Percentiles rank a stretch among this genome's conserved stretches.
phyloP scores from a whole-genome alignment of 2,888 invertebrate genomes.

The Lasioglossum pauxillum region DNA sequence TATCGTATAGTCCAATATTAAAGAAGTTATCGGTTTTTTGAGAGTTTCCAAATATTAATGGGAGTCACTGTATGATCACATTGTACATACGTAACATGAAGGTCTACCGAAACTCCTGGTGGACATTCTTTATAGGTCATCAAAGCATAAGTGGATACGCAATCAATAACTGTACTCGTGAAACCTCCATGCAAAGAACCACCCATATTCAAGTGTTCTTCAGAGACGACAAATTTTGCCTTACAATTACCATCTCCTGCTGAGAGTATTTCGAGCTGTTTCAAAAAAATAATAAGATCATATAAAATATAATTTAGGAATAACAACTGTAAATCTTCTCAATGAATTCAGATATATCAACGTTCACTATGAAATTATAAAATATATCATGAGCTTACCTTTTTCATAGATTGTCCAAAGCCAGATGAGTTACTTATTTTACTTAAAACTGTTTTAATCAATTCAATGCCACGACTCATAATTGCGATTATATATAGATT shows the following conservation, averaged over 20 bases:
- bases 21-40: too few relatives aligned
- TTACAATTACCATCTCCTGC: conserved; percentile 90
- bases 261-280: conserved; percentile 84
- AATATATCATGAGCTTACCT: conserved; percentile 80
- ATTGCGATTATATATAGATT: background rate
- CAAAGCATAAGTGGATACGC: conserved; percentile 92
- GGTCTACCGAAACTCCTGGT: conserved; percentile 93
- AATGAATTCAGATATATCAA: background rate
- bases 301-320: background rate
- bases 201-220: conserved; percentile 90
- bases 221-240: conserved; percentile 90
- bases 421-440: conserved; percentile 80
- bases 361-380: background rate
- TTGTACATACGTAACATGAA: conserved; percentile 90
- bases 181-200: conserved; percentile 95
- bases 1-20: too few relatives aligned
- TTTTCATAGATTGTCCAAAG: conserved; percentile 84
- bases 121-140: conserved; percentile 88
- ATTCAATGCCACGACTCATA: conserved; percentile 78
- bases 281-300: background rate
- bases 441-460: conserved; percentile 83
- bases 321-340: background rate
- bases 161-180: conserved; percentile 92
- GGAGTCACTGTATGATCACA: background rate
- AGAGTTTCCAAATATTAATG: too few relatives aligned